Conservation (phyloP, 2,888 invertebrate genomes). For the Odontocolon sp. region DNA sequence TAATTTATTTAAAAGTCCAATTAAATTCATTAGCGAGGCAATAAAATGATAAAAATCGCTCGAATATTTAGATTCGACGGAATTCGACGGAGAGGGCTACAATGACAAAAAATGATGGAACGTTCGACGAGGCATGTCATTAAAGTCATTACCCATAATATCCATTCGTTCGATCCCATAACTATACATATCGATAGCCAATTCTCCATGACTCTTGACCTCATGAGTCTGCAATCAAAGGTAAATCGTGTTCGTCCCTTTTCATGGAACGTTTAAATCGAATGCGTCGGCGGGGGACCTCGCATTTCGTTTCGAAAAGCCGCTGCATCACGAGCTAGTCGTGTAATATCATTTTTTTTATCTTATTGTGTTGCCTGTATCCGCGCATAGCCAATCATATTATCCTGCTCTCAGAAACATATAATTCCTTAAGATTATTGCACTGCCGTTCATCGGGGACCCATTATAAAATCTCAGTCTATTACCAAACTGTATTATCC, state of each 20-base stretch:
- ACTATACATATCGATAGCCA: conserved; percentile 69
- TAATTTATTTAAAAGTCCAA: too few relatives aligned
- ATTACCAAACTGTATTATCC: conserved; percentile 56
- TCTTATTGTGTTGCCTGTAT: conserved; percentile 48
- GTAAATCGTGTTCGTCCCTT: conserved; percentile 78
- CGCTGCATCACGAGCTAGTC: conserved; percentile 31
- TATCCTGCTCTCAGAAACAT: conserved; percentile 50
- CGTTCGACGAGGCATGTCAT: conserved; percentile 66
- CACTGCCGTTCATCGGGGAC: conserved; percentile 45
- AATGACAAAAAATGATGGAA: conserved; percentile 1
- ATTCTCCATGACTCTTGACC: conserved; percentile 75
- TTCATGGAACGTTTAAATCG: conserved; percentile 74
- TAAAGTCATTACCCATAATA: conserved; percentile 75
- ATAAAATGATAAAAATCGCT: too few relatives aligned
- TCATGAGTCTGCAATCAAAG: conserved; percentile 65
- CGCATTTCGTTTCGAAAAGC: conserved; percentile 46
- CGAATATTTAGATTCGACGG: conserved; percentile 2
- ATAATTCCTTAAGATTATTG: conserved; percentile 52
- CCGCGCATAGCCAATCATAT: conserved; percentile 52
- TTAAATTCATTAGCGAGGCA: conserved; percentile 4
- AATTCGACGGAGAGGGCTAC: conserved; percentile 44
- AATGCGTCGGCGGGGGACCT: conserved; percentile 63
- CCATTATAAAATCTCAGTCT: conserved; percentile 54
- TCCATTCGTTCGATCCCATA: conserved; percentile 69
- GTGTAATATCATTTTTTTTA: conserved; percentile 56